Base-by-base conservation (phyloP, 2,797 vertebrate species). In the Oceanodroma leucorhoa region DNA sequence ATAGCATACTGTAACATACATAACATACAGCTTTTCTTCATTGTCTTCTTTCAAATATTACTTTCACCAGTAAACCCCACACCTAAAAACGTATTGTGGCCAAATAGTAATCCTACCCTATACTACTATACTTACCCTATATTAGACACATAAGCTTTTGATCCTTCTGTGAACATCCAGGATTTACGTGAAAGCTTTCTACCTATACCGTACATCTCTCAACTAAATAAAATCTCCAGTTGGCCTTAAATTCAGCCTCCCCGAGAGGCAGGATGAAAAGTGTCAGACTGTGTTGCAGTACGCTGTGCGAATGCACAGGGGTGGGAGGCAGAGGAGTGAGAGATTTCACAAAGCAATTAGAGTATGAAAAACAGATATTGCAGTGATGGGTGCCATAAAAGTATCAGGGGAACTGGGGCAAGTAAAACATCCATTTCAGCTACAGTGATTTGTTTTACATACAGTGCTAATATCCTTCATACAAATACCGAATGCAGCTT, bases 201-300 rank as follows among this genome's bases (percentile, higher is more conserved):
- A 51, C 69, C 84, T 66, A 29, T 11, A 16, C 9, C 20, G 41
- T 72, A 66, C 89, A 71, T 75, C 86, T 92, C 89, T 79, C 85
- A 75, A 87, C 85, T 81, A 89, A 86, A 81, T 87, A 72, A 93
- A 90, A 71, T 53, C 83, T 93, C 83, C 81, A 67, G 83, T 24
- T 94, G 94, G 93, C 94, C 95, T 76, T 30, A 41, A 57, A 88
- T 92, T 96, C 83, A 95, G 94, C 85, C 95, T 95, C 94, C 96
- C 96, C 86, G 84, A 69, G 89, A 95, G 96, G 81, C 90, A 71
- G 71, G 77, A 83, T 75, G 93, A 80, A 53, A 93, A 89, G 93
- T n/a, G 82, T 55, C 71, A 85, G 91, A 23, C 66, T 21, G 88
- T 12, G 7, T 10, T 73, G 82, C 90, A 21, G 82, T 51, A 30